phyloP scores from a whole-genome alignment of 1,140 invertebrate genomes.

The Euura lappo region DNA sequence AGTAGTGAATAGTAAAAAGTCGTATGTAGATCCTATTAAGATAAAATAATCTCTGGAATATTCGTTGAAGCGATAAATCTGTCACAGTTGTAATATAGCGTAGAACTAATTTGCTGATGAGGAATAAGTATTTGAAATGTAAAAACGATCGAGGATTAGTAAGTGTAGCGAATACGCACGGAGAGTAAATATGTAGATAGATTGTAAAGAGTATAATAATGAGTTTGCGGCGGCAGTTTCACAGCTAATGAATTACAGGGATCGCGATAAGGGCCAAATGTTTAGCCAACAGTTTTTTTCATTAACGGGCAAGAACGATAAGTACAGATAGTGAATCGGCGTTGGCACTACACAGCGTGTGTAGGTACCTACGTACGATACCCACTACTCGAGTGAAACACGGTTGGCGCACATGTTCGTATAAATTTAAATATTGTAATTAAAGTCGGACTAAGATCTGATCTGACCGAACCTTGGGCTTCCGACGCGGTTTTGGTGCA shows the following conservation, averaged over 20 bases:
- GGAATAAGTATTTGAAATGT: too few species aligned
- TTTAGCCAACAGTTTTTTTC: conserved; percentile 51
- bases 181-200: too few species aligned
- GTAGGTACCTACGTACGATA: too few species aligned
- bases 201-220: background rate
- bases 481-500: conserved; percentile 3
- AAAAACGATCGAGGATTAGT: too few species aligned
- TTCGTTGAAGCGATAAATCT: too few species aligned
- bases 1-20: too few species aligned
- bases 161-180: too few species aligned
- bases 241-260: conserved; percentile 50
- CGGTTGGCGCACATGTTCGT: conserved; percentile 42
- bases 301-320: background rate
- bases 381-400: background rate
- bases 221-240: background rate
- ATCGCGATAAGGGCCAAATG: conserved; percentile 50
- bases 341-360: background rate
- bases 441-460: conserved; percentile 26
- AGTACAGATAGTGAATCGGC: background rate
- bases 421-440: conserved; percentile 57
- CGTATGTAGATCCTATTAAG: too few species aligned
- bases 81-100: too few species aligned
- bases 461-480: background rate
- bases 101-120: too few species aligned
- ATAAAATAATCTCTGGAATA: too few species aligned